Conservation (phyloP, 2,797 vertebrate species). For the Tachyglossus aculeatus region DNA sequence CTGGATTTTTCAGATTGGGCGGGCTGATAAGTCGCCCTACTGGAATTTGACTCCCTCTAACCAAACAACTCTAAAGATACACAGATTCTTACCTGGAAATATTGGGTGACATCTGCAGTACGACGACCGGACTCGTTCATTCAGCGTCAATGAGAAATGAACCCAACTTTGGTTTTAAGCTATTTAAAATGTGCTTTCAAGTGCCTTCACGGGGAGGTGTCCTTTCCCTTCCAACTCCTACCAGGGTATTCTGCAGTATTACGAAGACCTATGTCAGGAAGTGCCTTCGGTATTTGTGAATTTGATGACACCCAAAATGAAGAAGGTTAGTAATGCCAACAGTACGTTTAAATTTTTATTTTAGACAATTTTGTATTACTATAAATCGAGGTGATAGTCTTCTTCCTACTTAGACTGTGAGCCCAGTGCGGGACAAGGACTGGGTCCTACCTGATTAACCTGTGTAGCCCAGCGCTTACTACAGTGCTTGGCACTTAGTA, state of each 20-base stretch:
- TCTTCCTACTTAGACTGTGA: slow-evolving; percentile 19
- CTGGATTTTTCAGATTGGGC: too few species aligned
- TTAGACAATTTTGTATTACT: neutral
- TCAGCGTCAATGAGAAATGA: too few species aligned
- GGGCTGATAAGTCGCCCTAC: too few species aligned
- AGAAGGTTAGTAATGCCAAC: slow-evolving; percentile 71
- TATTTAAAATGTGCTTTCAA: too few species aligned
- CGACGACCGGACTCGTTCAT: too few species aligned
- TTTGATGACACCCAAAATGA: slow-evolving; percentile 78
- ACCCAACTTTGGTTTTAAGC: too few species aligned
- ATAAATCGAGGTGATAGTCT: slow-evolving; percentile 8
- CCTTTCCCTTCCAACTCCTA: slow-evolving; percentile 39
- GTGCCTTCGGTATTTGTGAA: slow-evolving; percentile 74
- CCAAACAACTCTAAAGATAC: too few species aligned
- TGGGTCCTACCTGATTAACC: slow-evolving; percentile 5
- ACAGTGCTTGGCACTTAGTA: too few species aligned
- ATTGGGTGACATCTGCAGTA: too few species aligned
- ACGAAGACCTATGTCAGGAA: slow-evolving; percentile 73
- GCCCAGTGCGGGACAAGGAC: neutral
- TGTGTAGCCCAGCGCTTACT: neutral
- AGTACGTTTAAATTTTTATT: neutral
- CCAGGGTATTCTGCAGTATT: slow-evolving; percentile 78
- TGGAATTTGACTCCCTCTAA: too few species aligned
- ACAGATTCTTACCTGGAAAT: too few species aligned
- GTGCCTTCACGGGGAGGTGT: too few species aligned